Evolutionary conservation across 2,113 vertebrate genomes (phyloP), one percentile per base, ranked within the genome.

Genomic region (Dendropsophus ebraccatus): DNA sequence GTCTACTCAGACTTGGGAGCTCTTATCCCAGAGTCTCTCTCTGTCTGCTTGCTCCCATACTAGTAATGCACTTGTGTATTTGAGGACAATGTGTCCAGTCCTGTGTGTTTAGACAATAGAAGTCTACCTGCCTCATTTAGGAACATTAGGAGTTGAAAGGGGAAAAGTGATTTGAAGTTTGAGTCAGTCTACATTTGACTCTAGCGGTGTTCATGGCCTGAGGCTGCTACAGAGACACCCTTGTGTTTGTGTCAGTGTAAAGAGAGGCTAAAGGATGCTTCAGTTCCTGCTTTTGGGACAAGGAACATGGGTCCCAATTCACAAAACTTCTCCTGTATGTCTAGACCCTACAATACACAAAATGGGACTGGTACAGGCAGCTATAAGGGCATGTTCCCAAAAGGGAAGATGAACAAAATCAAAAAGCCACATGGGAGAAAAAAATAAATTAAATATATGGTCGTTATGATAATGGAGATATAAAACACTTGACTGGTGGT

Each of bases 101-200:
- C 28, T 72, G n/a, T 41, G n/a, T 86, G 8, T 69, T 52, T 58
- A 56, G 65, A 86, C 84, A 86, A 86, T 73, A 69, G 35, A 17
- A 12, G 23, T 56, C 50, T 80, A 37, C 28, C 65, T 41, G 62
- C 30, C 45, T 52, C 74, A 78, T 79, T 84, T 84, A 76, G 82
- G 41, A 35, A 60, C 83, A 84, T 84, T 84, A 84, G 58, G 52
- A 52, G 60, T 85, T 79, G 74, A 85, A 85, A 85, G 47, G 23
- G 35, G 32, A 8, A 37, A 32, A 54, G 50, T 23, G 60, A 80
- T 85, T 35, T 69, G 45, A 69, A 35, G 83, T 77, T 35, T 49
- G 14, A 23, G 16, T 85, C 45, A n/a, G 19, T 54, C 49, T 67
- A 23, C 60, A 79, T 67, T 84, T 84, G 82, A 62, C 50, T 85